Conservation (phyloP, 2,113 vertebrate genomes). For the Octodon degus region DNA sequence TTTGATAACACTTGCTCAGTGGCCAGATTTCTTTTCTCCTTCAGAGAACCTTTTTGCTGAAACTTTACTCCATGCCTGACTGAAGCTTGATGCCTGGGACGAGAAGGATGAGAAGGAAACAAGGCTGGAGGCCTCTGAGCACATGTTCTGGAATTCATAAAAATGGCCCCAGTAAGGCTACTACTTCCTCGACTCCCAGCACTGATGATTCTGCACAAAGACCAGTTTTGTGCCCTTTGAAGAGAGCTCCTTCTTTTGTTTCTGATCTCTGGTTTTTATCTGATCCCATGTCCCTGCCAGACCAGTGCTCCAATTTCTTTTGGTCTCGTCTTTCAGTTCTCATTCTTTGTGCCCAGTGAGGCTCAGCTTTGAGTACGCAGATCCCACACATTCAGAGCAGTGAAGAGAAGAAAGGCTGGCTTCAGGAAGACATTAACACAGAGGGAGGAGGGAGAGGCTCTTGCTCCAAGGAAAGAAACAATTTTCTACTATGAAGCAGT, state of each 20-base stretch:
- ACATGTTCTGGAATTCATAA: neutral
- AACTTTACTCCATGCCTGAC: accelerated
- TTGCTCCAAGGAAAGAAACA: neutral
- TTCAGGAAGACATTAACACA: neutral
- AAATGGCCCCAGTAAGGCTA: neutral
- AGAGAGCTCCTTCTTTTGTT: neutral
- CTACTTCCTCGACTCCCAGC: constrained; percentile 15
- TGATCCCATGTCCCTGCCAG: constrained; percentile 44
- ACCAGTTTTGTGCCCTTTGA: constrained; percentile 1
- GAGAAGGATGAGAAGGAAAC: neutral
- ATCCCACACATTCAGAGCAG: neutral
- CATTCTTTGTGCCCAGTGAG: constrained; percentile 54
- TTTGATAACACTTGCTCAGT: neutral
- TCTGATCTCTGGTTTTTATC: constrained; percentile 53
- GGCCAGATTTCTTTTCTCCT: neutral
- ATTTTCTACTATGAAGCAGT: neutral
- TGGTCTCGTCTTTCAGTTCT: constrained; percentile 57
- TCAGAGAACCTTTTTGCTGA: neutral
- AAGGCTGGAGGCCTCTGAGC: neutral
- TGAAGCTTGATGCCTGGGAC: neutral
- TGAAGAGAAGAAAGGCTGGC: neutral
- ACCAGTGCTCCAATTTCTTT: constrained; percentile 3
- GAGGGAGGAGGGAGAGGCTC: neutral
- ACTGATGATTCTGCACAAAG: constrained; percentile 2
- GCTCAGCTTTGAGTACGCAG: neutral